phyloP scores from a whole-genome alignment of 2,797 vertebrate genomes.

The Melopsittacus undulatus region DNA sequence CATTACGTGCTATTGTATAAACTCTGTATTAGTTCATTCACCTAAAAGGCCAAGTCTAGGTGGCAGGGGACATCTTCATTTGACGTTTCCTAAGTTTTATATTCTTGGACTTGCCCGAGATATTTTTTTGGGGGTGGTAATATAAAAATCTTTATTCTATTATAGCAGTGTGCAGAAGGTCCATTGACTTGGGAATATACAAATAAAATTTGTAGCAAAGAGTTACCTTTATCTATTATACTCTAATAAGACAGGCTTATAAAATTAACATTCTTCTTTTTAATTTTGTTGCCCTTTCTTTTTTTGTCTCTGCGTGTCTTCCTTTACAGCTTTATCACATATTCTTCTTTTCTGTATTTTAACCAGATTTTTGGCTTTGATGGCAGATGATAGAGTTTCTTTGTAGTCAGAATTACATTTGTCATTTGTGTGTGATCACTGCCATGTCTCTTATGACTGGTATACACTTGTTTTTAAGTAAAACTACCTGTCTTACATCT shows the following conservation, averaged over 20 bases:
- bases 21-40: background rate
- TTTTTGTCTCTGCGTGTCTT: background rate
- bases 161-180: background rate
- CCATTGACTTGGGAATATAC: background rate
- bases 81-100: background rate
- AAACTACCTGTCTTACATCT: slow-evolving; percentile 44
- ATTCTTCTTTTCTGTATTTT: slow-evolving; percentile 16
- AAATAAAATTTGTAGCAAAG: background rate
- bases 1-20: background rate
- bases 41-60: background rate
- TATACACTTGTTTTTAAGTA: slow-evolving; percentile 53
- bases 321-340: background rate
- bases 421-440: slow-evolving; percentile 39
- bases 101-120: background rate
- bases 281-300: background rate
- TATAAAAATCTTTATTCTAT: background rate
- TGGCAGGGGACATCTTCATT: background rate
- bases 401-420: slow-evolving; percentile 54
- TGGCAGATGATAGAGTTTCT: slow-evolving; percentile 52
- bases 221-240: background rate
- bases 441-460: slow-evolving; percentile 23
- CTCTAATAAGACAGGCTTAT: background rate
- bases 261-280: background rate
- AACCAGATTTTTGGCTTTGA: slow-evolving; percentile 31
- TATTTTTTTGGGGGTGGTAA: background rate